Percentiles rank a stretch among this genome's conserved stretches.
These are phyloP conservation scores for Diarsia mendica DNA, from an alignment of 2,888 invertebrate species.

Conservation along the genomic window DNA sequence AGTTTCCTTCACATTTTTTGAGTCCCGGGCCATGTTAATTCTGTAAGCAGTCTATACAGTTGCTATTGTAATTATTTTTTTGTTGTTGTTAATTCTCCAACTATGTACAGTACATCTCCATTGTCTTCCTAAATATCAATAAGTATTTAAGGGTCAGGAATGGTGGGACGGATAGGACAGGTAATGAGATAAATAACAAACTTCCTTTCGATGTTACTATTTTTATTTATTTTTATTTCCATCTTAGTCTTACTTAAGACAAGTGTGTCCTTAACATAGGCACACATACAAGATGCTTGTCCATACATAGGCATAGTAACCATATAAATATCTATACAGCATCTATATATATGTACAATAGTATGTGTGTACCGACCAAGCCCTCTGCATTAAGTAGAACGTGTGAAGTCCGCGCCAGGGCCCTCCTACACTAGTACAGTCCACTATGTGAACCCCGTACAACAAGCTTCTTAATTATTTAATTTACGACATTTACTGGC, in stretches of 20 bases:
- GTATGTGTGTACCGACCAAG: slow-evolving; percentile 79
- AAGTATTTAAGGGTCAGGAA: neutral
- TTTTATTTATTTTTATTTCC: slow-evolving; percentile 89
- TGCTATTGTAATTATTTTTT: neutral
- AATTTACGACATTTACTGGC: slow-evolving; percentile 82
- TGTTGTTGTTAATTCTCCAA: neutral
- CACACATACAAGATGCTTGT: slow-evolving; percentile 87
- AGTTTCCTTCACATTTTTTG: neutral
- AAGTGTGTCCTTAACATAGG: slow-evolving; percentile 83
- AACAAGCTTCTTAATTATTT: slow-evolving; percentile 77
- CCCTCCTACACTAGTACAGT: slow-evolving; percentile 74
- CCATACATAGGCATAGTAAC: slow-evolving; percentile 82
- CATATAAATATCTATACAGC: slow-evolving; percentile 89
- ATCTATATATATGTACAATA: slow-evolving; percentile 89
- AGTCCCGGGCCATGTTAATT: neutral
- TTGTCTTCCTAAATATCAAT: slow-evolving; percentile 5
- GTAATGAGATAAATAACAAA: slow-evolving; percentile 76
- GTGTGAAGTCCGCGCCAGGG: slow-evolving; percentile 48
- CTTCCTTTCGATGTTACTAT: slow-evolving; percentile 85
- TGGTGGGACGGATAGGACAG: slow-evolving; percentile 33
- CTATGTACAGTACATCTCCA: neutral
- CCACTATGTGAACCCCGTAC: slow-evolving; percentile 84
- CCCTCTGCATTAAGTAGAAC: slow-evolving; percentile 65
- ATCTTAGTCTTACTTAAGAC: slow-evolving; percentile 85
- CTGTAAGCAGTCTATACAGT: neutral